phyloP scores from a whole-genome alignment of 1,140 invertebrate species.

The Trichogramma pretiosum region DNA sequence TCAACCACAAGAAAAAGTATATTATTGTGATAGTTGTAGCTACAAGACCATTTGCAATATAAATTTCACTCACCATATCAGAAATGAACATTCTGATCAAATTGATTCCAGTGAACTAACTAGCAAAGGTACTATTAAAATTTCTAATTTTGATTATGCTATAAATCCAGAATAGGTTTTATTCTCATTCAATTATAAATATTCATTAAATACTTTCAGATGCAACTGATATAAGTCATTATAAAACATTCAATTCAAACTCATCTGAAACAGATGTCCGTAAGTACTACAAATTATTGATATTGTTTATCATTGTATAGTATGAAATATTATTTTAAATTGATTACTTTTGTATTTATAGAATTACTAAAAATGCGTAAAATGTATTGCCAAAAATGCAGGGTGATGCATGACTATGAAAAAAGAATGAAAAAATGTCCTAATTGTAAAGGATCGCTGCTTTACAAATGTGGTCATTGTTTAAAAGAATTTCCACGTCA shows the following conservation, averaged over 20 bases:
- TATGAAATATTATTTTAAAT: neutral
- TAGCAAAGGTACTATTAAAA: neutral
- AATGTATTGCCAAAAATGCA: conserved; percentile 1
- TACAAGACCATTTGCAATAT: neutral
- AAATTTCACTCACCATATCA: neutral
- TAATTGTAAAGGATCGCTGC: neutral
- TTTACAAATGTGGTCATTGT: neutral
- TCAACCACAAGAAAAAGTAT: neutral
- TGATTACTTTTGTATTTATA: neutral
- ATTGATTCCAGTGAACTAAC: neutral
- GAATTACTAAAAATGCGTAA: neutral
- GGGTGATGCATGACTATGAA: neutral
- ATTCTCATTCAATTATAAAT: neutral
- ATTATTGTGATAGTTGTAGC: conserved; percentile 7
- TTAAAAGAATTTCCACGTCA: neutral
- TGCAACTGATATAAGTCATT: neutral
- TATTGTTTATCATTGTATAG: neutral
- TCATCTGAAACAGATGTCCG: neutral
- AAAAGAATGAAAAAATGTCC: neutral
- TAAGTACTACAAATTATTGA: neutral
- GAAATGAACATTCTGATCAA: neutral
- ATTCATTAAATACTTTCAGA: neutral
- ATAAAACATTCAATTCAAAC: neutral
- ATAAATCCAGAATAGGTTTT: neutral
- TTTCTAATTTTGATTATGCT: neutral